Percentiles rank a stretch among this genome's conserved stretches.
Evolutionary conservation across 2,888 invertebrate species (phyloP).

Genomic region (Hololepta plana): DNA sequence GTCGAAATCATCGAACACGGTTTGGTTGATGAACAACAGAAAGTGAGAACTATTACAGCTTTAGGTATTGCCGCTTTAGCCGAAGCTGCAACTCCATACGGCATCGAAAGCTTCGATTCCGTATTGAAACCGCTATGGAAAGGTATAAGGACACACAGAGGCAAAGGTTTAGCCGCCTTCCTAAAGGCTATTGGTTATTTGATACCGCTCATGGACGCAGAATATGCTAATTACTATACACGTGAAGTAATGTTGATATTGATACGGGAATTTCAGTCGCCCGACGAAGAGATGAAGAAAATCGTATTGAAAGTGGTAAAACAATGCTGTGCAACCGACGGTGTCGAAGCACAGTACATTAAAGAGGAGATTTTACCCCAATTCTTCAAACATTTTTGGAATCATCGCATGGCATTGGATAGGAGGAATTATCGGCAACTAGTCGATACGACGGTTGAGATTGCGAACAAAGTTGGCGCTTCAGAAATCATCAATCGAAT

Average conservation of each 20-base stretch:
- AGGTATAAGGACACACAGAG: slow-evolving; percentile 82
- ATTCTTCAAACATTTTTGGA: slow-evolving; percentile 99
- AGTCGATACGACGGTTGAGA: slow-evolving; percentile 99
- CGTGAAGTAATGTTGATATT: slow-evolving; percentile 98
- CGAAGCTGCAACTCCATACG: slow-evolving; percentile 98
- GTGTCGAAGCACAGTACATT: slow-evolving; percentile 98
- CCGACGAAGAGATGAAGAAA: slow-evolving; percentile 99
- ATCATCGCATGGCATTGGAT: slow-evolving; percentile 98
- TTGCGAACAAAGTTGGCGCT: slow-evolving; percentile 99
- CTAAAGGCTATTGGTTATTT: slow-evolving; percentile 98
- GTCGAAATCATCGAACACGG: slow-evolving; percentile 99
- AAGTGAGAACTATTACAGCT: slow-evolving; percentile 97
- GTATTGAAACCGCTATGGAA: slow-evolving; percentile 99
- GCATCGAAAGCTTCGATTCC: slow-evolving; percentile 99
- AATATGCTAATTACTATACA: slow-evolving; percentile 99
- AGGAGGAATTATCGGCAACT: slow-evolving; percentile 93
- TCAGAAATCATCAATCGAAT: slow-evolving; percentile 97
- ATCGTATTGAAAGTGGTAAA: slow-evolving; percentile 94
- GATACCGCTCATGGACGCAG: slow-evolving; percentile 99
- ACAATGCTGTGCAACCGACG: slow-evolving; percentile 92
- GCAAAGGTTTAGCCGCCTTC: slow-evolving; percentile 95
- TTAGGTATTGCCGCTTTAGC: slow-evolving; percentile 95
- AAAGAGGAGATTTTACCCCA: slow-evolving; percentile 98
- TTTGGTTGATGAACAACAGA: slow-evolving; percentile 96
- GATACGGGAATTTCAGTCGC: slow-evolving; percentile 98